phyloP scores from a whole-genome alignment of 2,113 vertebrate species.

The Ariopsis seemanni region DNA sequence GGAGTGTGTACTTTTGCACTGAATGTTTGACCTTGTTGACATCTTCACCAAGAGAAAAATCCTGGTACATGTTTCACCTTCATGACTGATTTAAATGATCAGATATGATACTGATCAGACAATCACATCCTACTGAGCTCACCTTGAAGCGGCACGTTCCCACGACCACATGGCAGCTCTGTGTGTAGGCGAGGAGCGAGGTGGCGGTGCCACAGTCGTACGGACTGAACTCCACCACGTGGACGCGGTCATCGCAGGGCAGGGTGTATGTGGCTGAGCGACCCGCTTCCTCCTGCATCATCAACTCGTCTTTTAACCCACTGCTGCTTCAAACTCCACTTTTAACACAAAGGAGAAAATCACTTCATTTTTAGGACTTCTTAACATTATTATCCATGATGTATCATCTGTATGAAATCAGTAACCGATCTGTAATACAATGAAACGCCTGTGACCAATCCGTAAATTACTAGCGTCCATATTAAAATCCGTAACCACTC shows the following conservation, averaged over 20 bases:
- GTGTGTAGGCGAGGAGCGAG: constrained; percentile 90
- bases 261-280: constrained; percentile 84
- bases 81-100: neutral
- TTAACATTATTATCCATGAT: too few relatives aligned
- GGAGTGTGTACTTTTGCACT: neutral
- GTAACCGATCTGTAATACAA: too few relatives aligned
- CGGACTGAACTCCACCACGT: constrained; percentile 93
- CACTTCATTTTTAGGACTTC: too few relatives aligned
- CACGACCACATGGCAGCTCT: constrained; percentile 87
- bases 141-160: constrained; percentile 91
- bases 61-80: neutral
- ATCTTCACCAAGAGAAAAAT: neutral
- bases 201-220: constrained; percentile 80
- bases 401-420: too few relatives aligned
- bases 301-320: neutral
- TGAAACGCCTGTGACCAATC: too few relatives aligned
- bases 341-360: neutral
- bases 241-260: constrained; percentile 88
- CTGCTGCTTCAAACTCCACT: neutral
- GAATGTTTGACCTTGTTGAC: neutral
- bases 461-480: too few relatives aligned
- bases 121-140: neutral
- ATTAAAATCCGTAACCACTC: too few relatives aligned
- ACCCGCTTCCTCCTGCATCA: constrained; percentile 83
- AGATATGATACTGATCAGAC: neutral